phyloP scores from a whole-genome alignment of 2,113 vertebrate species.

The Mobula hypostoma region DNA sequence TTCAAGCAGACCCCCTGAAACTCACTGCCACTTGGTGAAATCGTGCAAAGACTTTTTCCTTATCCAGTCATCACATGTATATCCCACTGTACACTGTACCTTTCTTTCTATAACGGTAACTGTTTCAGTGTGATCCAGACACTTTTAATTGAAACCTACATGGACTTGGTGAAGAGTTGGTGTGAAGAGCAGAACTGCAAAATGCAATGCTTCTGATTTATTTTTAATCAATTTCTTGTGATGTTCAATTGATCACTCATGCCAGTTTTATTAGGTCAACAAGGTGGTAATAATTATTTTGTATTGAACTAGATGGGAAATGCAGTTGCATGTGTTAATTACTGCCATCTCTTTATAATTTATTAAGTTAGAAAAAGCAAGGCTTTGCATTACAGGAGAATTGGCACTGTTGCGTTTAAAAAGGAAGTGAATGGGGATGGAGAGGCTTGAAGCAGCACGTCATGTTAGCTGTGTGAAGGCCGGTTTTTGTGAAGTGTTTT shows the following conservation, averaged over 20 bases:
- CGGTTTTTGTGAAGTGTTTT: not conserved
- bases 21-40: slow-evolving; percentile 8
- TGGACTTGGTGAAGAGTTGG: not conserved
- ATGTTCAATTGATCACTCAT: not conserved
- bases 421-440: not conserved
- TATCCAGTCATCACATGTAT: not conserved
- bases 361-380: not conserved
- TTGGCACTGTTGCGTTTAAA: not conserved
- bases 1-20: not conserved
- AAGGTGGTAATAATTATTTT: not conserved
- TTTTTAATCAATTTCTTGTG: not conserved
- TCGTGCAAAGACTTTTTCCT: not conserved
- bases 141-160: not conserved
- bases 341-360: not conserved
- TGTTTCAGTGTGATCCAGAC: not conserved
- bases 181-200: not conserved
- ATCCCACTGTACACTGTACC: not conserved
- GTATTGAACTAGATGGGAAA: not conserved
- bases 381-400: not conserved
- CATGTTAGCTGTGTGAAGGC: not conserved
- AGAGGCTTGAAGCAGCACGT: not conserved
- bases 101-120: not conserved
- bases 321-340: not conserved
- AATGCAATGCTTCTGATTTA: not conserved
- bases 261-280: not conserved